Conservation (phyloP, 2,888 invertebrate genomes). For the Lutraria lutraria region DNA sequence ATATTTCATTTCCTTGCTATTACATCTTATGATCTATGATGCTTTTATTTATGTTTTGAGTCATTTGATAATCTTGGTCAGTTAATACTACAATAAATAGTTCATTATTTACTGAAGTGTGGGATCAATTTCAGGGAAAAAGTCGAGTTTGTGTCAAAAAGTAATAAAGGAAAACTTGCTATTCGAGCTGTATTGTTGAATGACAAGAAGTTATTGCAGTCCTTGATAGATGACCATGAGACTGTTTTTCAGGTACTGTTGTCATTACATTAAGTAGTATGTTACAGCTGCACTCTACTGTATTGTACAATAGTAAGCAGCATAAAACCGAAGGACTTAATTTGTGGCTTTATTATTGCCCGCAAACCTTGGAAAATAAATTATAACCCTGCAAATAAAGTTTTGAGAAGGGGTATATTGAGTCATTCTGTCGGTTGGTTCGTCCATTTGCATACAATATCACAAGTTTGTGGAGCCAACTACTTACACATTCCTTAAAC, state of each 20-base stretch:
- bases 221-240: constrained; percentile 83
- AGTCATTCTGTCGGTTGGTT: no score
- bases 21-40: not conserved
- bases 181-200: constrained; percentile 87
- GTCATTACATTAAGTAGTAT: not conserved
- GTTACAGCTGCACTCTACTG: no score
- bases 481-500: no score
- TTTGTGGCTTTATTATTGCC: no score
- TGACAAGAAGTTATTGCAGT: constrained; percentile 86
- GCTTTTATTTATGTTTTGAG: not conserved
- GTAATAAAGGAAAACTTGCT: constrained; percentile 86
- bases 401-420: no score
- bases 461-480: no score
- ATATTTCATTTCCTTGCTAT: no score
- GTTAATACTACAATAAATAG: not conserved
- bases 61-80: not conserved
- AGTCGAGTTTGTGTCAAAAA: constrained; percentile 87
- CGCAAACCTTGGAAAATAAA: no score
- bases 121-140: constrained; percentile 81
- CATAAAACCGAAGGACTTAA: no score
- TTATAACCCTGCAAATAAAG: no score
- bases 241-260: constrained; percentile 82
- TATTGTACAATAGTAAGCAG: no score
- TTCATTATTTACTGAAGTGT: not conserved
- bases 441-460: no score